A percentile compares a stretch with the other conserved stretches of the same genome.
These are phyloP conservation scores for Oxyteleia sp. DNA, from an alignment of 2,888 invertebrate genomes.

Conservation along the genomic window DNA sequence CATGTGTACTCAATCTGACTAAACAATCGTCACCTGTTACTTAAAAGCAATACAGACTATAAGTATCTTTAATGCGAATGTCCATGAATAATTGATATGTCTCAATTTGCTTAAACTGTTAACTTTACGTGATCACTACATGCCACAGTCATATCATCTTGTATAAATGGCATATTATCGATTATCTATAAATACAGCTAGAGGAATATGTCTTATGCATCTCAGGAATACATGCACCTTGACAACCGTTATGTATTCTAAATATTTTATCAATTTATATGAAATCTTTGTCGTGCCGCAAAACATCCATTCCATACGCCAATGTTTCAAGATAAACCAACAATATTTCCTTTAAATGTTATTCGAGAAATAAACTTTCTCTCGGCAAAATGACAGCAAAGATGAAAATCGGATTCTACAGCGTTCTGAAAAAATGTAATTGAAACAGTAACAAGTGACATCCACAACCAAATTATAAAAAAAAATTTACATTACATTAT, in stretches of 20 bases:
- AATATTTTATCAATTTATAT: neutral
- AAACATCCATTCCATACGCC: neutral
- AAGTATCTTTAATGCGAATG: neutral
- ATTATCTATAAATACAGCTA: conserved; percentile 18
- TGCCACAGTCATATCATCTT: conserved; percentile 12
- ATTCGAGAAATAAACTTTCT: no score
- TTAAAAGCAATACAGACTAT: neutral
- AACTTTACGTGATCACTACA: conserved; percentile 14
- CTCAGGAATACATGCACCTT: neutral
- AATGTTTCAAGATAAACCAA: neutral
- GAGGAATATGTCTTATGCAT: neutral
- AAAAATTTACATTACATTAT: no score
- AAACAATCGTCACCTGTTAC: neutral
- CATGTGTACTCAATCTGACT: no score
- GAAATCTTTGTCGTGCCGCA: neutral
- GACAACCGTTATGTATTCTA: neutral
- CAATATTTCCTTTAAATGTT: neutral
- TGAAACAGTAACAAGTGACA: no score
- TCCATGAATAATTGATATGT: conserved; percentile 2
- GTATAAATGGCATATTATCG: conserved; percentile 10
- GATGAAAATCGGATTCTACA: no score
- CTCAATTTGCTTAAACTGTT: conserved; percentile 15
- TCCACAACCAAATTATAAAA: no score
- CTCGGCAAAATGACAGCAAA: no score
- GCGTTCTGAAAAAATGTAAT: no score